Conservation (phyloP, 2,113 vertebrate genomes). For the Acanthochromis polyacanthus region DNA sequence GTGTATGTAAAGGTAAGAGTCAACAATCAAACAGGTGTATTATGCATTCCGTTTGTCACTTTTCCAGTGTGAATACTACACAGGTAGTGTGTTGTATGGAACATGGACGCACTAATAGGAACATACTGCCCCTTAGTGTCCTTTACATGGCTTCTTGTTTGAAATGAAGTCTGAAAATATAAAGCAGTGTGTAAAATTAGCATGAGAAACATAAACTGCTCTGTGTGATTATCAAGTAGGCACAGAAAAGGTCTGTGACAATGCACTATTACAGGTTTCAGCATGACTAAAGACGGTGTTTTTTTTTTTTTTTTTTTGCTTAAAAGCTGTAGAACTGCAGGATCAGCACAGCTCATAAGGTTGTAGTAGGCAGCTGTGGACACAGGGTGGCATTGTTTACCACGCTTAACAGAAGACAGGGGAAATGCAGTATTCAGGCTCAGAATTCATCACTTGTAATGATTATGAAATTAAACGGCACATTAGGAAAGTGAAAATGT, state of each 20-base stretch:
- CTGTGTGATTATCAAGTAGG: too few species aligned
- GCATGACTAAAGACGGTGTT: neutral
- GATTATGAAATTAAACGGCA: conserved; percentile 48
- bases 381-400: conserved; percentile 66
- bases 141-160: neutral
- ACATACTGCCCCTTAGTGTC: conserved; percentile 44
- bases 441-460: conserved; percentile 10
- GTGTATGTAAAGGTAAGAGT: too few species aligned
- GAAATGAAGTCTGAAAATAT: neutral
- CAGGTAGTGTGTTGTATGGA: neutral
- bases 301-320: neutral
- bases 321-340: neutral
- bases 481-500: conserved; percentile 42
- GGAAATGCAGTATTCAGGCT: neutral
- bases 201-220: too few species aligned
- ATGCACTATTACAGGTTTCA: neutral
- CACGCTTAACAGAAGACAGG: neutral
- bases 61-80: neutral
- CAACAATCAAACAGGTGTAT: too few species aligned
- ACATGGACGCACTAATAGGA: neutral
- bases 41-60: neutral
- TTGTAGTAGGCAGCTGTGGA: neutral
- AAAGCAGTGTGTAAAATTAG: neutral
- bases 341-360: neutral
- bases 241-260: too few species aligned